phyloP scores from a whole-genome alignment of 1,140 invertebrate species.

The Zeugodacus cucurbitae region DNA sequence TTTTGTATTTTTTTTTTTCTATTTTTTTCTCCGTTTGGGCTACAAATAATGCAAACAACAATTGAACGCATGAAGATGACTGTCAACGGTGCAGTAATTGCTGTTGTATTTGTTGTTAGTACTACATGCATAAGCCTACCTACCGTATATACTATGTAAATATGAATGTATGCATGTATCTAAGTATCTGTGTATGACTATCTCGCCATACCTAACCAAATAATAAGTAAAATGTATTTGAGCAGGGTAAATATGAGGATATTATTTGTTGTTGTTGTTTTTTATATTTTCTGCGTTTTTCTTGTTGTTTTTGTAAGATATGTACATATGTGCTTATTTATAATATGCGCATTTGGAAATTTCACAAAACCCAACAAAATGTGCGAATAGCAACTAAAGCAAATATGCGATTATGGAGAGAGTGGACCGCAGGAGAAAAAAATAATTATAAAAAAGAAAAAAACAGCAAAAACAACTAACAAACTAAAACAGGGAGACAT shows the following conservation, averaged over 20 bases:
- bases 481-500: neutral
- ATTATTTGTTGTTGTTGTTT: neutral
- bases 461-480: neutral
- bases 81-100: constrained; percentile 3
- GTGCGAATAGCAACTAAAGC: constrained; percentile 25
- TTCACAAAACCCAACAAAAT: constrained; percentile 13
- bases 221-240: neutral
- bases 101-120: neutral
- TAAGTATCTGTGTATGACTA: neutral
- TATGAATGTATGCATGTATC: neutral
- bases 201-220: neutral
- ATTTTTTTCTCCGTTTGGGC: neutral
- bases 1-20: neutral
- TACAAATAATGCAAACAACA: neutral
- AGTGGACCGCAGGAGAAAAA: neutral
- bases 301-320: neutral
- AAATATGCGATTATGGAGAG: neutral
- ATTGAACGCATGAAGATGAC: neutral
- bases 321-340: neutral
- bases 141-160: neutral
- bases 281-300: neutral
- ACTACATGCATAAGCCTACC: neutral
- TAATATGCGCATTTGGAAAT: constrained; percentile 33
- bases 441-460: neutral
- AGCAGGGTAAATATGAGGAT: neutral